These are phyloP conservation scores for Dynastes tityus DNA, from an alignment of 2,888 invertebrate species.

Conservation along the genomic window DNA sequence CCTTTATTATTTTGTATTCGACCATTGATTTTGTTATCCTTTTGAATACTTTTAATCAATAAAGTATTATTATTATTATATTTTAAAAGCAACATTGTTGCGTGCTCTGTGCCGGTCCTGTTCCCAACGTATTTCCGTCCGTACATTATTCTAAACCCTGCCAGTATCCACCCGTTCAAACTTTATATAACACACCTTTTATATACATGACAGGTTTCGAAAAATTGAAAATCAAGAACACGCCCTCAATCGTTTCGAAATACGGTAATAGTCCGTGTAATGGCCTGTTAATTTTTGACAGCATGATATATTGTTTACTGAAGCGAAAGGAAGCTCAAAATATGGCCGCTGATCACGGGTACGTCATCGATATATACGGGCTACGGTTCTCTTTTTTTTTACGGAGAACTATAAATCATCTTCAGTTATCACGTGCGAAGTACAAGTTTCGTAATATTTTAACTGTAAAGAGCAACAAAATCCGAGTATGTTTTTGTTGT, in stretches of 20 bases:
- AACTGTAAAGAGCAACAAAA: too few species aligned
- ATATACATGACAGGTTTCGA: constrained; percentile 52
- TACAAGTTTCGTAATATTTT: too few species aligned
- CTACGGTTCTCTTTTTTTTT: not conserved
- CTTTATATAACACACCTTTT: constrained; percentile 48
- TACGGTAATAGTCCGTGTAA: constrained; percentile 19
- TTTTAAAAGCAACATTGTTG: not conserved
- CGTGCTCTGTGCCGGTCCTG: not conserved
- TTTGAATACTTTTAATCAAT: too few species aligned
- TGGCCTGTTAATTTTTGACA: too few species aligned
- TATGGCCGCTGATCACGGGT: not conserved
- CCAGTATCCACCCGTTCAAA: constrained; percentile 45
- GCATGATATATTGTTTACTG: too few species aligned
- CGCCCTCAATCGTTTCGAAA: constrained; percentile 30
- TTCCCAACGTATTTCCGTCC: constrained; percentile 8
- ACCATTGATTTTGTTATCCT: too few species aligned
- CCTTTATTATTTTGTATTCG: too few species aligned
- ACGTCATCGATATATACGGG: constrained; percentile 5
- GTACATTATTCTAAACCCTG: constrained; percentile 21
- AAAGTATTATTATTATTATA: not conserved
- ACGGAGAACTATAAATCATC: not conserved
- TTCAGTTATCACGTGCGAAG: too few species aligned
- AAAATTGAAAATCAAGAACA: constrained; percentile 54
- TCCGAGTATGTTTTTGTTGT: not conserved
- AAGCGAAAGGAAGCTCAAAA: constrained; percentile 2